Evolutionary conservation across 2,888 invertebrate genomes (phyloP).

Genomic region (Oasisia sp.): DNA sequence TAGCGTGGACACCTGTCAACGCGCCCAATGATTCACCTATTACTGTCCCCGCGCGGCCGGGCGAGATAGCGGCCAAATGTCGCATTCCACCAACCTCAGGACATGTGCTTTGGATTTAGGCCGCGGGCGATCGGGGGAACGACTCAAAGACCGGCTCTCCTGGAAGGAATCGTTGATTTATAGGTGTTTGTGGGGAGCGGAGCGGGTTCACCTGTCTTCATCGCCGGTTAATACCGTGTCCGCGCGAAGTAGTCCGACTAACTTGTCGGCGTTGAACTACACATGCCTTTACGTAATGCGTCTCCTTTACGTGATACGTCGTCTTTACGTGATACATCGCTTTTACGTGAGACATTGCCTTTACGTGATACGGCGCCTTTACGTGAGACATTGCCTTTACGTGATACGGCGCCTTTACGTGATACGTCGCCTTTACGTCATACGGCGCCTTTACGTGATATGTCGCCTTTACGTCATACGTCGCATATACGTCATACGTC

Average conservation of each 20-base stretch:
- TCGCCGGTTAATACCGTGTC: not conserved
- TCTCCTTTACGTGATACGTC: too few relatives aligned
- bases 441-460: not conserved
- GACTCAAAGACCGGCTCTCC: not conserved
- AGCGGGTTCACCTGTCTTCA: not conserved
- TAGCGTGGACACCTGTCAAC: not conserved
- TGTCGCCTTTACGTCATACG: too few relatives aligned
- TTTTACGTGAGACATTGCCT: too few relatives aligned
- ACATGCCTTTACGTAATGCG: not conserved
- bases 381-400: too few relatives aligned
- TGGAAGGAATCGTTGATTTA: not conserved
- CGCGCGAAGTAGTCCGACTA: not conserved
- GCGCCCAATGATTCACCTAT: not conserved
- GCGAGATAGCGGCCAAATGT: not conserved
- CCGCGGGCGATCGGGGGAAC: not conserved
- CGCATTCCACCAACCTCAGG: not conserved
- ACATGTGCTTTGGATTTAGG: constrained; percentile 5
- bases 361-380: too few relatives aligned
- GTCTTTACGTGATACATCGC: too few relatives aligned
- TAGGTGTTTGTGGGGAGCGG: not conserved
- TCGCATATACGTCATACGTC: too few relatives aligned
- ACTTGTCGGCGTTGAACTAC: not conserved
- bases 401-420: too few relatives aligned
- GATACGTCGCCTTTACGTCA: too few relatives aligned
- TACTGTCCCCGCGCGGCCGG: not conserved